Evolutionary conservation across 2,113 vertebrate species (phyloP).

Genomic region (Oreochromis spilurus): DNA sequence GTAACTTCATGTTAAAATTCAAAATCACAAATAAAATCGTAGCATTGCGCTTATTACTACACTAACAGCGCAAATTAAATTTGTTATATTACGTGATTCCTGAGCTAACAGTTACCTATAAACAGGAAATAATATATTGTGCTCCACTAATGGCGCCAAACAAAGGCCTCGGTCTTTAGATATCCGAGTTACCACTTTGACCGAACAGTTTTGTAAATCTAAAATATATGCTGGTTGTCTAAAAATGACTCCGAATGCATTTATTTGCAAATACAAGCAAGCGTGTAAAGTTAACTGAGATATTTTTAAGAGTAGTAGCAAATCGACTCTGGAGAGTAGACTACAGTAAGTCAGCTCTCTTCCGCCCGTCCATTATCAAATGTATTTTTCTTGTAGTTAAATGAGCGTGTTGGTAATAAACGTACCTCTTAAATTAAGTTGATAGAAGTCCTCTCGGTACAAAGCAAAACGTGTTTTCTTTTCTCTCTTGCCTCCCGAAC

Average conservation of each 20-base stretch:
- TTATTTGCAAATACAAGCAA: not conserved
- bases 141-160: not conserved
- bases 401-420: rapidly evolving
- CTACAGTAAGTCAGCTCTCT: not conserved
- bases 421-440: not conserved
- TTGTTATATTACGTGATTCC: rapidly evolving
- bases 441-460: not conserved
- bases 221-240: rapidly evolving
- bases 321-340: not conserved
- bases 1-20: rapidly evolving
- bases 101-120: not conserved
- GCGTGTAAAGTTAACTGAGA: not conserved
- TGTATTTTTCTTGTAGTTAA: rapidly evolving
- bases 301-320: not conserved
- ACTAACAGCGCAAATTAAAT: rapidly evolving
- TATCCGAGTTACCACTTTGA: rapidly evolving
- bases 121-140: not conserved
- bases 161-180: too few relatives aligned
- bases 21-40: rapidly evolving
- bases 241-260: rapidly evolving
- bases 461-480: rapidly evolving
- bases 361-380: not conserved
- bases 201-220: rapidly evolving
- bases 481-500: rapidly evolving
- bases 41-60: not conserved